These are phyloP conservation scores for Indicator indicator DNA, from an alignment of 2,113 vertebrate genomes.

Conservation along the genomic window DNA sequence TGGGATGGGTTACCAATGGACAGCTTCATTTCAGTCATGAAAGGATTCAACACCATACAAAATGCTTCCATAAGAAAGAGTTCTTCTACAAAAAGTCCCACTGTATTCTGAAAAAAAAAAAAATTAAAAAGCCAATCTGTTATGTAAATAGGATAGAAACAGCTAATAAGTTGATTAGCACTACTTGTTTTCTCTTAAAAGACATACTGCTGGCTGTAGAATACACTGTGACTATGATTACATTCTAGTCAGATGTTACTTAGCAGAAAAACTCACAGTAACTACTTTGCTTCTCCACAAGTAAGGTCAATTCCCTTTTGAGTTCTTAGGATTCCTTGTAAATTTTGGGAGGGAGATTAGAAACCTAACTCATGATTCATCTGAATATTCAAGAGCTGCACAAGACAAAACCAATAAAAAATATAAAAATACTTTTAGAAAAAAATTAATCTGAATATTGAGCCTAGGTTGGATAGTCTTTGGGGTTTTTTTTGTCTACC, in stretches of 20 bases:
- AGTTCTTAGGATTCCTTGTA: not conserved
- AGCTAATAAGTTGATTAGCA: not conserved
- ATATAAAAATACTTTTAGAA: not conserved
- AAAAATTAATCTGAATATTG: not conserved
- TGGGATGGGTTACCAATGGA: not conserved
- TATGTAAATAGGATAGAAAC: not conserved
- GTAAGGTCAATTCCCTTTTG: not conserved
- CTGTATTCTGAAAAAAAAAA: not conserved
- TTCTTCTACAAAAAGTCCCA: not conserved
- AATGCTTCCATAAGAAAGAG: not conserved
- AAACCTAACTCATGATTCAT: not conserved
- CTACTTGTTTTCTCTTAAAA: not conserved
- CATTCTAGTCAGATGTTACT: not conserved
- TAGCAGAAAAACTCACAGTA: not conserved
- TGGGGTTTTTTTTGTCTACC: not conserved
- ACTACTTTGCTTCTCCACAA: not conserved
- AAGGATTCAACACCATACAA: not conserved
- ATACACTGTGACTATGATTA: not conserved
- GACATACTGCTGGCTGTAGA: not conserved
- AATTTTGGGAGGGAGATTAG: not conserved
- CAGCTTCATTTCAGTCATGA: not conserved
- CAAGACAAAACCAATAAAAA: not conserved
- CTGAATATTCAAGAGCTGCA: not conserved
- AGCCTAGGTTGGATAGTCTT: rapidly evolving
- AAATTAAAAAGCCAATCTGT: not conserved